Percentiles rank a stretch among this genome's conserved stretches.
phyloP scores from a whole-genome alignment of 2,797 vertebrate species.

The Percopsis omiscomaycus region DNA sequence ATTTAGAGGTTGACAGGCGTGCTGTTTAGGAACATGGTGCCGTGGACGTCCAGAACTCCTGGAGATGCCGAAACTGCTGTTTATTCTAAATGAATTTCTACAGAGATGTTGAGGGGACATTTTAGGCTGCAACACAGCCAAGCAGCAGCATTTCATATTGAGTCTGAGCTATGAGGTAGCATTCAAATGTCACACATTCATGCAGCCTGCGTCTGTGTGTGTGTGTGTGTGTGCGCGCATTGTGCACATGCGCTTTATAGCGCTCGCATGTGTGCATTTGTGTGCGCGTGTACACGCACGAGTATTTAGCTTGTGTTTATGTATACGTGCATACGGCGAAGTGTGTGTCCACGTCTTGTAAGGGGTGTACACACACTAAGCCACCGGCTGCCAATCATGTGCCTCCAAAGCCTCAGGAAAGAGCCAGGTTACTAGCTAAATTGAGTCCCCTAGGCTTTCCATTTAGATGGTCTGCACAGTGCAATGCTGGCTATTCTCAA shows the following conservation, averaged over 20 bases:
- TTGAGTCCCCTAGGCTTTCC: slow-evolving; percentile 63
- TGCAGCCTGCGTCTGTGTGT: slow-evolving; percentile 8
- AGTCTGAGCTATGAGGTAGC: slow-evolving; percentile 19
- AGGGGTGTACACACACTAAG: slow-evolving; percentile 27
- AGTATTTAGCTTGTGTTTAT: background rate
- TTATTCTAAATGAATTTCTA: slow-evolving; percentile 49
- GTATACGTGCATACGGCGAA: slow-evolving; percentile 2
- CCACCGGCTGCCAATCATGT: slow-evolving; percentile 55
- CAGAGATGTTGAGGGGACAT: slow-evolving; percentile 19
- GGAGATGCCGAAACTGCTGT: slow-evolving; percentile 59
- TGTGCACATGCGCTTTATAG: slow-evolving; percentile 12
- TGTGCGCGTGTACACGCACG: slow-evolving; percentile 7
- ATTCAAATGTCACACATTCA: slow-evolving; percentile 45
- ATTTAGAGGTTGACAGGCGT: slow-evolving; percentile 72
- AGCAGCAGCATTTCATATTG: slow-evolving; percentile 41
- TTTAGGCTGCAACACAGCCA: slow-evolving; percentile 62
- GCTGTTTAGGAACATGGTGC: slow-evolving; percentile 56
- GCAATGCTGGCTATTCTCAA: slow-evolving; percentile 28
- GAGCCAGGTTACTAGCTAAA: slow-evolving; percentile 61
- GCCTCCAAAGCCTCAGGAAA: slow-evolving; percentile 44
- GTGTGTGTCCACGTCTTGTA: slow-evolving; percentile 20
- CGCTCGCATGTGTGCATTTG: background rate
- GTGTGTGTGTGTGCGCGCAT: background rate
- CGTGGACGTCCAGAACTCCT: slow-evolving; percentile 33
- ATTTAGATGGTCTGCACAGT: slow-evolving; percentile 43